Evolutionary conservation across 92 coral and sea anemone species (phyloP).

Genomic region (Epizoanthus ramosus): DNA sequence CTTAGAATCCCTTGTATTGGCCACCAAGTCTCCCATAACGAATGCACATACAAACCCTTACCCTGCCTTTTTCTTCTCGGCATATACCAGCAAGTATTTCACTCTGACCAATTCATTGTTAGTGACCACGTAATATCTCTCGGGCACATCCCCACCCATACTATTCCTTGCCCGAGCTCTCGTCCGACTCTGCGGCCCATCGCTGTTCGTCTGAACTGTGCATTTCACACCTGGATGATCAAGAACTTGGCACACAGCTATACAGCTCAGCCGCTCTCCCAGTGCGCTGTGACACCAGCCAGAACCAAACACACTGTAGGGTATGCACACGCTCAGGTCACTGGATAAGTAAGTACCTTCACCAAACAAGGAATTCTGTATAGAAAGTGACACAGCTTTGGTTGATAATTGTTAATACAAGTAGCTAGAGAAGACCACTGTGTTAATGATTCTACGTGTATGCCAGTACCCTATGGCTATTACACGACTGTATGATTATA

Average conservation of each 20-base stretch:
- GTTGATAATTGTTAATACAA: too few relatives aligned
- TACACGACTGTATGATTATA: too few relatives aligned
- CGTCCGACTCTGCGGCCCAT: slow-evolving; percentile 53
- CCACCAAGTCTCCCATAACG: too few relatives aligned
- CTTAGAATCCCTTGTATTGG: too few relatives aligned
- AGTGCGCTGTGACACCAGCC: slow-evolving; percentile 81
- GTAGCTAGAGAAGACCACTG: too few relatives aligned
- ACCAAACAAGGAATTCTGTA: slow-evolving; percentile 93
- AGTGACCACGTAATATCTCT: slow-evolving; percentile 96
- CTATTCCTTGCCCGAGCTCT: slow-evolving; percentile 93
- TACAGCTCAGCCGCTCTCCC: slow-evolving; percentile 83
- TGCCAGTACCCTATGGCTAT: too few relatives aligned
- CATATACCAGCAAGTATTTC: slow-evolving; percentile 88
- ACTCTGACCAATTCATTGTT: slow-evolving; percentile 92
- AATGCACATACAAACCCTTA: slow-evolving; percentile 1
- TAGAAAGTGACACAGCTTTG: not conserved
- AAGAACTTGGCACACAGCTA: slow-evolving; percentile 93
- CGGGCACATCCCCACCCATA: slow-evolving; percentile 97
- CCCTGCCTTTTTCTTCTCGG: slow-evolving; percentile 50
- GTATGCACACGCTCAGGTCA: slow-evolving; percentile 90
- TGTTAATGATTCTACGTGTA: too few relatives aligned
- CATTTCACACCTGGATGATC: slow-evolving; percentile 98
- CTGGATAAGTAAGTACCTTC: slow-evolving; percentile 98
- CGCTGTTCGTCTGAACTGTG: slow-evolving; percentile 59
- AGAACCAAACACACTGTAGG: slow-evolving; percentile 85